Conservation (phyloP, 2,888 invertebrate species). For the Leuctra nigra region DNA sequence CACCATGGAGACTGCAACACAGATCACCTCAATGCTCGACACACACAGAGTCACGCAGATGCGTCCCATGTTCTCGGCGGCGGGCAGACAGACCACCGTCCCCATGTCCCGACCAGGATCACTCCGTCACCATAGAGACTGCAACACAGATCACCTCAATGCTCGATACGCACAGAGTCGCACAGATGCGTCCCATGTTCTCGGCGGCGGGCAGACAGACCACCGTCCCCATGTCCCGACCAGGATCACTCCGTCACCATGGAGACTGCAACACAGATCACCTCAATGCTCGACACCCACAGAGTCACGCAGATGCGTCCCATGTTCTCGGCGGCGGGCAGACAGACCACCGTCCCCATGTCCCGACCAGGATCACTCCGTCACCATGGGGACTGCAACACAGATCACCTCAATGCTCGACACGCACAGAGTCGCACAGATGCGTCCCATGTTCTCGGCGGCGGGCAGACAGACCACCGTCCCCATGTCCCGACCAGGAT, state of each 20-base stretch:
- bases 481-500: slow-evolving; percentile 20
- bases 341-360: slow-evolving; percentile 26
- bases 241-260: background rate
- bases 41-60: background rate
- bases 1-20: background rate
- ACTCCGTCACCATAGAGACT: background rate
- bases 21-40: background rate
- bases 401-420: background rate
- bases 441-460: slow-evolving; percentile 18
- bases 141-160: background rate
- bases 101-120: slow-evolving; percentile 20
- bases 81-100: slow-evolving; percentile 25
- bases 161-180: too few species aligned
- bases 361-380: background rate
- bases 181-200: slow-evolving; percentile 9
- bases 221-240: slow-evolving; percentile 24
- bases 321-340: slow-evolving; percentile 24
- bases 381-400: background rate
- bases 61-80: slow-evolving; percentile 20
- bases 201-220: slow-evolving; percentile 25
- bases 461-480: slow-evolving; percentile 26
- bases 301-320: background rate
- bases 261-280: background rate
- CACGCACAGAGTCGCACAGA: too few species aligned
- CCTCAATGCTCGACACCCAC: background rate